Percentiles rank a stretch among this genome's conserved stretches.
These are phyloP conservation scores for Microctenopoma steveboyesi DNA, from an alignment of 2,797 vertebrate species.

Conservation along the genomic window DNA sequence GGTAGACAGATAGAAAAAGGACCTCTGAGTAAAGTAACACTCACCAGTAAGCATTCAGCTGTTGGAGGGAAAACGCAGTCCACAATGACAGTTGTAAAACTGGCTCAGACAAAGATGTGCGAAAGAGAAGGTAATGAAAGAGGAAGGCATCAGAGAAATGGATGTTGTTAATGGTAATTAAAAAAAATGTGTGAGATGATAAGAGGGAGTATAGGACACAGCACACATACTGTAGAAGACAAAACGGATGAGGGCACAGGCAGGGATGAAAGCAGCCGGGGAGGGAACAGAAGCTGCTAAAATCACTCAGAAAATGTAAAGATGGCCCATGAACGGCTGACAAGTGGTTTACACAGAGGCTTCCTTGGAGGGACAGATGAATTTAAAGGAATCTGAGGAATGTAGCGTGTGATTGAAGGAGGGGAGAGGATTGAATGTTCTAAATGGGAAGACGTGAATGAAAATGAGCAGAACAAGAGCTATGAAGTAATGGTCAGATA, in stretches of 20 bases:
- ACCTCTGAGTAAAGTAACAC: background rate
- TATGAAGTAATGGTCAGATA: slow-evolving; percentile 42
- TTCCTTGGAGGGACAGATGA: slow-evolving; percentile 27
- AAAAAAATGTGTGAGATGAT: background rate
- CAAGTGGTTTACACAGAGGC: slow-evolving; percentile 17
- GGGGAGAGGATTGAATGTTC: slow-evolving; percentile 23
- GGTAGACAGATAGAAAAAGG: background rate
- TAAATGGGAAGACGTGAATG: slow-evolving; percentile 22
- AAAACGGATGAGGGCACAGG: background rate
- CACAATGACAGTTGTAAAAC: too few relatives aligned
- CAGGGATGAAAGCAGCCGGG: background rate
- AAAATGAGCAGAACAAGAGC: slow-evolving; percentile 36
- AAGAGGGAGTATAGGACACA: background rate
- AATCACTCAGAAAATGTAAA: slow-evolving; percentile 34
- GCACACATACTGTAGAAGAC: background rate
- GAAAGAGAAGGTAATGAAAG: background rate
- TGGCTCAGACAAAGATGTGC: background rate
- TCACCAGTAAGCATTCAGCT: background rate
- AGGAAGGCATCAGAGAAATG: background rate
- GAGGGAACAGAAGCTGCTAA: slow-evolving; percentile 10
- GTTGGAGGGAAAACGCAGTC: background rate
- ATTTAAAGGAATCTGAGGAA: slow-evolving; percentile 5
- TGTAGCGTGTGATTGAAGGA: slow-evolving; percentile 23
- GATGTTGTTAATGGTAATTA: too few relatives aligned
- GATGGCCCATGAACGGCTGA: slow-evolving; percentile 14